phyloP scores from a whole-genome alignment of 2,888 invertebrate species.

The Brachypalpus laphriformis region DNA sequence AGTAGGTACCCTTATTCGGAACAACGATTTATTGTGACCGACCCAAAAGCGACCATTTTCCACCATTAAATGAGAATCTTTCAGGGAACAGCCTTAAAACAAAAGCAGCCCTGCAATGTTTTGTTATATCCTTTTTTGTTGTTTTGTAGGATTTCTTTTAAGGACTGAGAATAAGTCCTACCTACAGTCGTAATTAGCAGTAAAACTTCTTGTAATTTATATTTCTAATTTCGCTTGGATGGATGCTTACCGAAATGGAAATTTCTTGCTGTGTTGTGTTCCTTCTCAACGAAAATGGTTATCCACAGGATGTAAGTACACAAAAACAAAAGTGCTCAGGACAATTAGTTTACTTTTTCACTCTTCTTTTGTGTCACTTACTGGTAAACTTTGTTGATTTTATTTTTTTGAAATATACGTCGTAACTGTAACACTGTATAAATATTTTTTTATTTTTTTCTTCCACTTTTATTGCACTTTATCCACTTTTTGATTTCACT shows the following conservation, averaged over 20 bases:
- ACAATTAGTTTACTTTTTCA: slow-evolving; percentile 23
- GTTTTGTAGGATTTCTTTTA: background rate
- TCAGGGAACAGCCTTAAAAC: background rate
- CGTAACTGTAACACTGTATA: slow-evolving; percentile 9
- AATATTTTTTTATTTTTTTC: background rate
- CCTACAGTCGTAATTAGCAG: slow-evolving; percentile 54
- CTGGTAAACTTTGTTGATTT: background rate
- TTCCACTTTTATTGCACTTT: slow-evolving; percentile 12
- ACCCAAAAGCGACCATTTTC: slow-evolving; percentile 5
- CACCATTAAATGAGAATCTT: background rate
- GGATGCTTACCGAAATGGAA: slow-evolving; percentile 70
- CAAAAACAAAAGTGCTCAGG: slow-evolving; percentile 8
- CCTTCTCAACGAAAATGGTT: slow-evolving; percentile 33
- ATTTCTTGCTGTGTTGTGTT: slow-evolving; percentile 32
- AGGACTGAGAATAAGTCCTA: background rate
- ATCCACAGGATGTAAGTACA: slow-evolving; percentile 47
- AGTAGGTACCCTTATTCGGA: too few relatives aligned
- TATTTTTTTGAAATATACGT: background rate
- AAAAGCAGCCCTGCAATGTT: background rate
- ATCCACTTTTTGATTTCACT: slow-evolving; percentile 34
- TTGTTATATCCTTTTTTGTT: background rate
- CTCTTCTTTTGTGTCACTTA: background rate
- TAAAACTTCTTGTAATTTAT: slow-evolving; percentile 66
- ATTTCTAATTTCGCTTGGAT: slow-evolving; percentile 53
- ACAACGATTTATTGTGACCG: too few relatives aligned